Conservation (phyloP, 2,113 vertebrate genomes). For the Bos javanicus region DNA sequence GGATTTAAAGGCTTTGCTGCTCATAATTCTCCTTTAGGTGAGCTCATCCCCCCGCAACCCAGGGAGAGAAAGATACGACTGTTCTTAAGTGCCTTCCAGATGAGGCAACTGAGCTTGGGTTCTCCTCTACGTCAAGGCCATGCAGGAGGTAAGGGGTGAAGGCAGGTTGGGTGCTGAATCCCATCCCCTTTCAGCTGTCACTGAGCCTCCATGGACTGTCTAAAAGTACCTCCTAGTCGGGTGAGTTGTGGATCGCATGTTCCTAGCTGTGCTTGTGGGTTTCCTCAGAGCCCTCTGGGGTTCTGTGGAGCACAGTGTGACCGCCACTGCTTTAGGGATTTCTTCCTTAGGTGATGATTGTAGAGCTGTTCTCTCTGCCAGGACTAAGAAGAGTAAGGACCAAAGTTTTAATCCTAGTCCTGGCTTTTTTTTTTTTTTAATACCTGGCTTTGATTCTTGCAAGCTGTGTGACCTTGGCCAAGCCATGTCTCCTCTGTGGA, state of each 20-base stretch:
- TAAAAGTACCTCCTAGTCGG: no score
- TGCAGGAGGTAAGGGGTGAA: background rate
- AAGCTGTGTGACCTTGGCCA: background rate
- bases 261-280: background rate
- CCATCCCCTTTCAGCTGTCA: no score
- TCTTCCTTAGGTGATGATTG: background rate
- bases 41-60: background rate
- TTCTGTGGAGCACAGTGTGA: background rate
- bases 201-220: background rate
- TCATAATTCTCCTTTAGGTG: background rate
- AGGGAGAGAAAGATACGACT: background rate
- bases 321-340: background rate
- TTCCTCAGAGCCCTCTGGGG: background rate
- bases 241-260: fast-evolving
- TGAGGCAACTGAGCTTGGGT: background rate
- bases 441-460: background rate
- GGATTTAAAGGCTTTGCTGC: background rate
- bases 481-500: background rate
- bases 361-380: background rate
- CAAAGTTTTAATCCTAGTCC: background rate
- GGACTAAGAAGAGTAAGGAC: background rate
- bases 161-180: background rate
- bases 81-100: background rate
- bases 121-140: no score
- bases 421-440: background rate